Conservation (phyloP, 2,113 vertebrate species). For the Motacilla tschutschensis region DNA sequence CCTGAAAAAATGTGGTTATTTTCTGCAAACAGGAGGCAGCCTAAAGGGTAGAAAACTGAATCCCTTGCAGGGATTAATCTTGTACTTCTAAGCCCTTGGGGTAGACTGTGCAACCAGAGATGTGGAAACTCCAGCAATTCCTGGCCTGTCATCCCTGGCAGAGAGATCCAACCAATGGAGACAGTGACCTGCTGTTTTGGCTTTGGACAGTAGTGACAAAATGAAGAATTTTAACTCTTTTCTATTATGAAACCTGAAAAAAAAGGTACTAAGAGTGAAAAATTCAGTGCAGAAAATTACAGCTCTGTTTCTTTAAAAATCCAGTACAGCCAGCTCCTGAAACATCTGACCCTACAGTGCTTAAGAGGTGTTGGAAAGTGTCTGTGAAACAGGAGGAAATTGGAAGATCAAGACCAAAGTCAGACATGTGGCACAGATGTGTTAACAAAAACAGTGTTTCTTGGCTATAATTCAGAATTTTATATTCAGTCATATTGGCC, state of each 20-base stretch:
- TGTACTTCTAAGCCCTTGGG: background rate
- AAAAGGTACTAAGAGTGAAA: background rate
- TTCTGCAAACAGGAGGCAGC: background rate
- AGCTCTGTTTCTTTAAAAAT: background rate
- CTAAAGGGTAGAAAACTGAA: background rate
- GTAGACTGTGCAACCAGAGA: background rate
- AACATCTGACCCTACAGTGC: background rate
- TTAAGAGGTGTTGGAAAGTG: background rate
- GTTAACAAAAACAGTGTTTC: background rate
- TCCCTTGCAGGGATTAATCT: background rate
- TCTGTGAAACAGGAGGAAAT: background rate
- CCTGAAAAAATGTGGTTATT: background rate
- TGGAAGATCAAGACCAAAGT: background rate
- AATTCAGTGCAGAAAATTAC: background rate
- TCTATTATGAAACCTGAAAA: background rate
- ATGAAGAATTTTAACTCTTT: background rate
- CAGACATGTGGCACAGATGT: background rate
- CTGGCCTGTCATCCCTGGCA: background rate
- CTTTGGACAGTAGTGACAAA: background rate
- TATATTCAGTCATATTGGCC: background rate
- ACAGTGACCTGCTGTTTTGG: background rate
- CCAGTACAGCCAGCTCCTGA: background rate
- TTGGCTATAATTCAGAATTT: background rate
- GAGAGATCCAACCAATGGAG: background rate
- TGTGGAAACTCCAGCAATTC: background rate